Conservation (phyloP, 2,888 invertebrate species). For the Lucinisca nassula region DNA sequence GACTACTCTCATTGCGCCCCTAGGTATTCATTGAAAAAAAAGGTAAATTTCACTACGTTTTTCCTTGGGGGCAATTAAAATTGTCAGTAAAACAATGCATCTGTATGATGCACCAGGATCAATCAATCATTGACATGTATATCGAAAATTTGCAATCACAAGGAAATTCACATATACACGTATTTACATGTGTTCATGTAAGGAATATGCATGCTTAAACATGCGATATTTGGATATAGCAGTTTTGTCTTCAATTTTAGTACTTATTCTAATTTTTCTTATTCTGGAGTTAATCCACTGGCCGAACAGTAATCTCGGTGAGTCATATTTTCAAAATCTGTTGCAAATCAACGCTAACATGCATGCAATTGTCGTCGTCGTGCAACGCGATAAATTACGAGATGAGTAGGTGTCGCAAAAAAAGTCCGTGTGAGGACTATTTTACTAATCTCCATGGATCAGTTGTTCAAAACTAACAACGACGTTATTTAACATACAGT, state of each 20-base stretch:
- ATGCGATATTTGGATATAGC: slow-evolving; percentile 31
- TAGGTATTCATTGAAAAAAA: no score
- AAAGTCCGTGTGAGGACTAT: no score
- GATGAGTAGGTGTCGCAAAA: no score
- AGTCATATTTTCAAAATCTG: no score
- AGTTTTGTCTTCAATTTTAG: slow-evolving; percentile 17
- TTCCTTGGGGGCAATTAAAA: neutral
- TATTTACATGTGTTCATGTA: neutral
- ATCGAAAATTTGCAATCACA: neutral
- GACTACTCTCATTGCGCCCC: no score
- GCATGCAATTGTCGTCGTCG: no score
- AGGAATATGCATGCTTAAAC: neutral
- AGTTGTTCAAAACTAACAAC: no score
- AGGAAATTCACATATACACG: neutral
- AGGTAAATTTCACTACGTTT: no score
- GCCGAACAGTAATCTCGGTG: neutral
- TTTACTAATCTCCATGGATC: no score
- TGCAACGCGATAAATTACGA: no score
- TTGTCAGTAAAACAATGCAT: neutral
- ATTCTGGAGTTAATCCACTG: slow-evolving; percentile 41
- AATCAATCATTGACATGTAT: neutral
- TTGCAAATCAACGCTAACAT: no score
- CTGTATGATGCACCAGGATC: neutral
- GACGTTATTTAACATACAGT: no score
- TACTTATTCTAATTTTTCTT: slow-evolving; percentile 22